Base-by-base conservation (phyloP, 2,888 invertebrate species). In the Nephrotoma flavescens region DNA sequence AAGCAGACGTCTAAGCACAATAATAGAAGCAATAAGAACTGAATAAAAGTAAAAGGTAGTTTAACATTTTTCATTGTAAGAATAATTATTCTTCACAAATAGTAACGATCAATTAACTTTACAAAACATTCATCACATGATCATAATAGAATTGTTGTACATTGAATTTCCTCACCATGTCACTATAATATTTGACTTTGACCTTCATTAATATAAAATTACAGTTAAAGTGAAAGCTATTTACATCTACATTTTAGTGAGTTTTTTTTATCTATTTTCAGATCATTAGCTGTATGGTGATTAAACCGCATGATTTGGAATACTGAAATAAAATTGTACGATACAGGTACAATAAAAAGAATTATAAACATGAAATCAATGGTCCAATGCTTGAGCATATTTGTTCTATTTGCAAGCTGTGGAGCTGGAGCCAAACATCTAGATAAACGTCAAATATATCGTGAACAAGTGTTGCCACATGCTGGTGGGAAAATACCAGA, bases 401-500 rank as follows among this genome's bases (percentile, higher is more conserved):
- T 31, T 31, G 31, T 31, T 31, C 19, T 31, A 11, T 71, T 31
- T 6, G 1, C 71, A 19, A 31, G 71, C 11, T 31, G 31, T 71
- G 9, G 2, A 0, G 19, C 7, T 71, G 31, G 9, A 6, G 71
- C 84, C 4, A 71, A 71, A 71, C 31, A 71, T 47, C 6, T 45
- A 31, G 11, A 93, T 91, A 94, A 94, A 89, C 92, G 94, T 45
- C 94, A 94, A 90, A 92, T 94, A 88, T 94, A 93, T 90, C 92
- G 94, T 19, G 94, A 94, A 89, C 93, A 94, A 89, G 92, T 94
- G 19, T 89, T 94, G 85, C 94, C 94, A 7, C 92, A 93, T 88
- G 91, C 92, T 47, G 94, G 94, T 52, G 94, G 94, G 0, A 94
- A 94, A 90, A 94, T 94, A 88, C 94, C 94, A 0, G 94, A 94